Base-by-base conservation (phyloP, 35 echinoderm and acorn worm genomes). In the Stichopus chloronotus region DNA sequence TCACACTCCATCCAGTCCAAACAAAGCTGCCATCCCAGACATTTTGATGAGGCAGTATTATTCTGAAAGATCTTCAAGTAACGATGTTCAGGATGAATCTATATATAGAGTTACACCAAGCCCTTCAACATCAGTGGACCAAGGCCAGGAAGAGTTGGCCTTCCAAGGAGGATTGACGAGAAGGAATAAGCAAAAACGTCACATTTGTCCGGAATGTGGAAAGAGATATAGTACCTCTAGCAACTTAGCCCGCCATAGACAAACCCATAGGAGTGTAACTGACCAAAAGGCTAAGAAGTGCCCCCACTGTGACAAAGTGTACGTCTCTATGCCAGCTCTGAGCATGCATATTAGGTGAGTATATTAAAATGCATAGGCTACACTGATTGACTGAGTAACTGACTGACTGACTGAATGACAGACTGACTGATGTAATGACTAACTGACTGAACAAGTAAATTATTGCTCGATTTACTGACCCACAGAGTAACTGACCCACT, bases 221-320 rank as follows among this genome's bases (percentile, higher is more conserved):
- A 94, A 94, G 56, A 58, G 61, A 14, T 94, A 94, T 59, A 94
- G 93, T 56, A 94, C 93, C 3, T 94, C 93, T 9, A 94, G 93
- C 63, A 94, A 94, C 56, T 60, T 94, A 43, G 93, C 93, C 55
- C 76, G 93, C 9, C 93, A 94, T 52, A 83, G 93, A 23, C 93
- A 94, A 57, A 94, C 88, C 9, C 93, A 94, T 68, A 74, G 93
- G 43, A 94, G 93, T 85, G 87, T 94, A 5, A 91, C 93, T 9
- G 93, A 94, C 58, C 86, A 94, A 30, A 94, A 94, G 59, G 93
- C 93, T 16, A 94, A 94, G 87, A 89, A 94, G 79, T 94, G 93
- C 83, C 93, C 93, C 8, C 93, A 94, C 43, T 94, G 93, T 83
- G 93, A 94, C 25, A 94, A 94, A 43, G 87, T 94, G 23, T 94